Percentiles rank a stretch among this genome's conserved stretches.
Conservation (phyloP, 2,113 vertebrate genomes). For the Onychorhynchus coronatus region DNA sequence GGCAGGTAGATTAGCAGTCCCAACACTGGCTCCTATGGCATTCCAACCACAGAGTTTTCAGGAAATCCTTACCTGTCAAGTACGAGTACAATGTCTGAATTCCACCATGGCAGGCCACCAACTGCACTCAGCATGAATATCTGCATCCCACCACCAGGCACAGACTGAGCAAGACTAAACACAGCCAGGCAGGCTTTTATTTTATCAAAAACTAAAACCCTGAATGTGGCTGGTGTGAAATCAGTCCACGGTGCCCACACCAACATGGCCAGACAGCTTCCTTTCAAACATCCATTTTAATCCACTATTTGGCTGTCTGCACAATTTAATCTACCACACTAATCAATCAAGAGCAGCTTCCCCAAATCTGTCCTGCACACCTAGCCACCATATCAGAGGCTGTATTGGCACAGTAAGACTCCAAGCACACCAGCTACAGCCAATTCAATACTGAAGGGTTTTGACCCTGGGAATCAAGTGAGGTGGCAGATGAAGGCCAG, state of each 20-base stretch:
- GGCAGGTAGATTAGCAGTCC: background rate
- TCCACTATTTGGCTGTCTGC: background rate
- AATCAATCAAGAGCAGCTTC: background rate
- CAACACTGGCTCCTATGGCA: accelerated
- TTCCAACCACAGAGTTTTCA: background rate
- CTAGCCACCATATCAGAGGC: background rate
- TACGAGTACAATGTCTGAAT: accelerated
- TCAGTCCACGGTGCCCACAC: background rate
- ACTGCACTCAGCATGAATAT: background rate
- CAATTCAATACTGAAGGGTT: accelerated
- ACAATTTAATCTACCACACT: background rate
- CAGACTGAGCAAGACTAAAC: background rate
- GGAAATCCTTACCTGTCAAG: background rate
- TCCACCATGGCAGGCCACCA: background rate
- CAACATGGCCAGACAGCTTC: background rate
- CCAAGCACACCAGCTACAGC: background rate
- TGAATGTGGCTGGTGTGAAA: background rate
- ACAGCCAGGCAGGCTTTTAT: background rate
- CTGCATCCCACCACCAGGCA: background rate
- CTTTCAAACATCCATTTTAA: background rate
- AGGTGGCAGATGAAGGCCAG: background rate
- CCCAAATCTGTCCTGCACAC: background rate
- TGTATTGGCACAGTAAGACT: background rate
- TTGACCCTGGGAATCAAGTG: background rate
- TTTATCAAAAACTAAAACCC: background rate